Evolutionary conservation across 23 tunicate genomes (phyloP), one percentile per base, ranked within the genome.

Genomic region (Oikopleura dioica): DNA sequence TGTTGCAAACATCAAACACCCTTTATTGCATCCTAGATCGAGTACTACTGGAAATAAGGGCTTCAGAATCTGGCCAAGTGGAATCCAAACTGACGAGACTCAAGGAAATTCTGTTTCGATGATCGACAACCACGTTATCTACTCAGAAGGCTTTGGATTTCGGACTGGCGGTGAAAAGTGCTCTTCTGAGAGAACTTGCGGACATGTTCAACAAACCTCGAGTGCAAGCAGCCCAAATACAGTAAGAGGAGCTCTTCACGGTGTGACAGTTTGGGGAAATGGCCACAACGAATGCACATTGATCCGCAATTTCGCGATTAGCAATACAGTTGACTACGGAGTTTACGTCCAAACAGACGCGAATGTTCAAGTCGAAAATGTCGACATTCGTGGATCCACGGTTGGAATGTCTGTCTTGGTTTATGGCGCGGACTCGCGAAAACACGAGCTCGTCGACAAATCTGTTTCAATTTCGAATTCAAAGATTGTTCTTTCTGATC

Each of bases 201-300:
- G 26, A 21, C 4, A 63, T 12, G 16, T 9, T 9, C 55, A 44
- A 44, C 55, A 44, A 44, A n/a, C n/a, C n/a, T n/a, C n/a, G n/a
- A n/a, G n/a, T n/a, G n/a, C n/a, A n/a, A n/a, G n/a, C n/a, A n/a
- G n/a, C n/a, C 55, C 55, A 44, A 63, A 63, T 63, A 12, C 16
- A 12, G 72, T 63, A 2, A 16, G 4, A 2, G 72, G 72, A 12
- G 72, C 72, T 12, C 33, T 63, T 21, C 72, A 63, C 5, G 30
- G 72, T 28, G 72, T 63, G 26, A 63, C 72, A 63, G 26, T 63
- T 16, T 63, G 72, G 72, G 72, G 26, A 63, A 63, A 63, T 28
- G 16, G 30, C 2, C 33, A 63, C 5, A 2, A 2, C 33, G 72
- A 28, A 16, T 63, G 72, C 26, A 12, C 72, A 2, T 31, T 23